Conservation (phyloP, 1,140 invertebrate species). For the Zaprionus ghesquierei region DNA sequence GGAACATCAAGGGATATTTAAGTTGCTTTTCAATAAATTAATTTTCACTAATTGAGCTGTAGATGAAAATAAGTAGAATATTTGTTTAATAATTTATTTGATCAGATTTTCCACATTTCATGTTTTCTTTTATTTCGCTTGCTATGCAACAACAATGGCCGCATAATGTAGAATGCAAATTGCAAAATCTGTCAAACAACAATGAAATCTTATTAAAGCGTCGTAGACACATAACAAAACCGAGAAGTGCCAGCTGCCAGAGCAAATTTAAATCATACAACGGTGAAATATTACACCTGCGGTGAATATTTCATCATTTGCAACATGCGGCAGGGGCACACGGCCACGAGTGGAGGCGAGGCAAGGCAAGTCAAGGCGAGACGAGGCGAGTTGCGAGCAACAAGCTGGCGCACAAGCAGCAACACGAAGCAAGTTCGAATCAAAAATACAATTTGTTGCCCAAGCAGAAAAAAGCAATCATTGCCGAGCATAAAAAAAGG, state of each 20-base stretch:
- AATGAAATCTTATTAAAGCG: conserved; percentile 72
- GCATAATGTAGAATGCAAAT: conserved; percentile 48
- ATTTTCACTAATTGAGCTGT: background rate
- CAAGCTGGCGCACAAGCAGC: background rate
- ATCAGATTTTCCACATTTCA: background rate
- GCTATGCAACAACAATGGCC: background rate
- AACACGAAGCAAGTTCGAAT: conserved; percentile 27
- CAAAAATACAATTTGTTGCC: conserved; percentile 58
- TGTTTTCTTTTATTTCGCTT: background rate
- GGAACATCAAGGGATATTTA: background rate
- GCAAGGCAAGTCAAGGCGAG: no score
- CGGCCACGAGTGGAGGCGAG: no score
- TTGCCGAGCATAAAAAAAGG: conserved; percentile 13
- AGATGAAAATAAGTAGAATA: background rate
- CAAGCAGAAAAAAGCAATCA: conserved; percentile 70
- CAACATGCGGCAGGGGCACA: conserved; percentile 17
- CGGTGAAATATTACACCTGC: conserved; percentile 71
- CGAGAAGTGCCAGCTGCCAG: conserved; percentile 36
- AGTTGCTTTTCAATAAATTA: no score
- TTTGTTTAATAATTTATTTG: background rate
- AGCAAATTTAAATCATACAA: conserved; percentile 66
- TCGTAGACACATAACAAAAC: background rate
- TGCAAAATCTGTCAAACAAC: conserved; percentile 52
- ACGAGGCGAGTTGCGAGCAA: conserved; percentile 6
- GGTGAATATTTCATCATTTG: conserved; percentile 68